phyloP scores from a whole-genome alignment of 2,113 vertebrate species.

The Marcusenius ussheri region DNA sequence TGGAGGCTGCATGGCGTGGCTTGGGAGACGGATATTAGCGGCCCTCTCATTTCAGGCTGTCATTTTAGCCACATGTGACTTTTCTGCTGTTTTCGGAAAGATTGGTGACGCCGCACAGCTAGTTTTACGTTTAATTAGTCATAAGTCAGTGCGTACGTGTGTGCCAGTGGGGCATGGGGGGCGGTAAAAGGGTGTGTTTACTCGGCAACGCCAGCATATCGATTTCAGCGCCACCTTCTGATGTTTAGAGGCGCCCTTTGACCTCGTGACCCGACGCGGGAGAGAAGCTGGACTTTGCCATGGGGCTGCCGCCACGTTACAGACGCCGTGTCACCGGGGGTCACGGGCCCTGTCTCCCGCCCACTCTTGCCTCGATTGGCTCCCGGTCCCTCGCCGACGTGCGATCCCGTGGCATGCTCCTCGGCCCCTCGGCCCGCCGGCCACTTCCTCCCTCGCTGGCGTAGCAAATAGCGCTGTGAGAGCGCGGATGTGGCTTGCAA shows the following conservation, averaged over 20 bases:
- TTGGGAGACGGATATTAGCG: neutral
- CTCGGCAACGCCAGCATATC: neutral
- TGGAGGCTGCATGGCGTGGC: neutral
- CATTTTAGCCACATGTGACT: neutral
- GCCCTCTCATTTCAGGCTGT: neutral
- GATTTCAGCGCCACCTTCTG: neutral
- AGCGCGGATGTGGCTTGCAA: conserved; percentile 5
- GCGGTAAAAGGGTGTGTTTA: neutral
- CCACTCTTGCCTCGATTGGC: neutral
- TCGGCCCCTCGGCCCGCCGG: neutral
- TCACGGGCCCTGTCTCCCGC: neutral
- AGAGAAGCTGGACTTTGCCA: neutral
- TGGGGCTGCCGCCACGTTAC: neutral
- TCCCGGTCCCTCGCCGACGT: neutral
- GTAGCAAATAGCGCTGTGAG: neutral
- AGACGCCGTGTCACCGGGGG: neutral
- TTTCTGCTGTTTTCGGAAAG: neutral
- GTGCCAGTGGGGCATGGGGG: neutral
- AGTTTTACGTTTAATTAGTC: conserved; percentile 4
- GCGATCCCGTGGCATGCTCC: neutral
- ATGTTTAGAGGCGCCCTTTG: neutral
- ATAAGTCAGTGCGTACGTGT: neutral
- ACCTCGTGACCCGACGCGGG: neutral
- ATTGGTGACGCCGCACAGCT: neutral
- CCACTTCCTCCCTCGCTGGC: neutral